Base-by-base conservation (phyloP, 1,140 invertebrate species). In the Drosophila kohkoa region DNA sequence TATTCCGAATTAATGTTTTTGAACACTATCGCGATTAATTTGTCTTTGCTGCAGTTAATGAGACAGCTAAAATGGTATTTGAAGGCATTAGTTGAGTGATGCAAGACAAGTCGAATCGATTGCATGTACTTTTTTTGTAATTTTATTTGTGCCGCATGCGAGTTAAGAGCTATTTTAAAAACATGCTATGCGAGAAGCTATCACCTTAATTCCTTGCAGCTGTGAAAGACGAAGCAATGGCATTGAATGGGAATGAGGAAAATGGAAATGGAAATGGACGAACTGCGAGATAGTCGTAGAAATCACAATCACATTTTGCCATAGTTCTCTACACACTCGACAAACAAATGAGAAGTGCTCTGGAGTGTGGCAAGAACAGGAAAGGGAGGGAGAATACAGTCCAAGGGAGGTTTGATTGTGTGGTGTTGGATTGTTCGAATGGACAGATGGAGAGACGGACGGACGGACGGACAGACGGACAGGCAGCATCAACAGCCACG, bases 221-320 rank as follows among this genome's bases (percentile, higher is more conserved):
- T 51, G 60, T 32, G 30, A 5, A 7, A 5, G 7, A 38, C 32
- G 35, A 38, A 38, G 35, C 35, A 38, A 10, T 38, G 35, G 10
- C 35, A 38, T 10, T 38, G 35, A 38, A 38, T 38, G 35, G 35
- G 7, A 38, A 38, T 32, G 32, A 32, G 32, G 32, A 32, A 32
- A 32, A 32, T 8, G 8, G 30, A 8, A n/a, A 10, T n/a, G 2
- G 16, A 67, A 57, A n/a, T 16, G 3, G 11, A 11, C 38, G 54
- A 57, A 41, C 30, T 28, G 43, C 28, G 45, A 68, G 65, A 68
- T 41, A 16, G 63, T 11, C 13, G 15, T 30, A 57, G 63, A 72
- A 58, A 74, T 77, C 66, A 46, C 70, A 85, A 78, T 86, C 75
- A 75, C 69, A 75, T 81, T 78, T 67, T 49, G 52, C 38, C 16